Evolutionary conservation across 2,797 vertebrate species (phyloP), one percentile per base, ranked within the genome.

Genomic region (Platalea minor): DNA sequence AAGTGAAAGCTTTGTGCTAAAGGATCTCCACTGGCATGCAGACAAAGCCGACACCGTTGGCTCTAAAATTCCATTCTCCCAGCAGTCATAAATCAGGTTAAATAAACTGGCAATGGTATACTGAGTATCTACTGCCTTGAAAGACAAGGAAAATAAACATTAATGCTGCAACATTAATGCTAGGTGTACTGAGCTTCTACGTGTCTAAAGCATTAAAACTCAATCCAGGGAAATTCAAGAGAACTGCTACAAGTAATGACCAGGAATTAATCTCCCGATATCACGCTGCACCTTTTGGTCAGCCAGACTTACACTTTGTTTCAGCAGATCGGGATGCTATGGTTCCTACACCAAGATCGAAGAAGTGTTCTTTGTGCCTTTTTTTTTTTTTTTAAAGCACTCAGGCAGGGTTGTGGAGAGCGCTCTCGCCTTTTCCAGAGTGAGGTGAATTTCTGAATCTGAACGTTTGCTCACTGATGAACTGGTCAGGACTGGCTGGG

Each of bases 1-100:
- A 53, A 94, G 92, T 33, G 73, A 93, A 88, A 93, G 80, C 67
- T 96, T 50, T 85, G 89, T 75, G 83, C 84, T 89, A 79, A 88
- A 91, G 88, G 65, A 90, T 79, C 70, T 91, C 73, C 80, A 61
- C 61, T 84, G 83, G 46, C 85, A 67, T 41, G 67, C 35, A 79
- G 73, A 46, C 68, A 94, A 77, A 88, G 64, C 88, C 2, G 41
- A 56, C 80, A 29, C 64, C 61, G 21, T 7, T 74, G 65, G 77
- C 84, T 94, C 72, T 91, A 91, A 88, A 84, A 78, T 53, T 91
- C 89, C 50, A 15, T 78, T 91, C 69, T 87, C 93, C 77, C 87
- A 35, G 65, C 79, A 93, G 67, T 50, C 70, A 89, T 80, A 85
- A 59, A 87, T 19, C 75, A 85, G 78, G 68, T 87, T 91, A 91